Conservation (phyloP, 1,140 invertebrate species). For the Brevipalpus yothersi region DNA sequence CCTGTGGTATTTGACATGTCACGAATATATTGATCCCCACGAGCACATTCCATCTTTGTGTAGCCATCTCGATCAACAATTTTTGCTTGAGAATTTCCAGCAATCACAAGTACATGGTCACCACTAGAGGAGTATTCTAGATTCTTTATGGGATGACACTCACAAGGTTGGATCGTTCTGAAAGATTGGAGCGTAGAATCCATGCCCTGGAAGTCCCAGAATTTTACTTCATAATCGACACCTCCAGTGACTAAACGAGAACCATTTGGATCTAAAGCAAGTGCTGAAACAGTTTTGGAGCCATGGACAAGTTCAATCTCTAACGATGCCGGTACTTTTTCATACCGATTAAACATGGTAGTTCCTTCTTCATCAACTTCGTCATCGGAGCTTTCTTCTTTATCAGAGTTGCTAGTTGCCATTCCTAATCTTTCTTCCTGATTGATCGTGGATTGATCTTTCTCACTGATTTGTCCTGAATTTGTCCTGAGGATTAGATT, state of each 20-base stretch:
- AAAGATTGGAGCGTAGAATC: conserved; percentile 69
- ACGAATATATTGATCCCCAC: conserved; percentile 77
- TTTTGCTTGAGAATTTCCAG: conserved; percentile 65
- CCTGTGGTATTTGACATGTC: conserved; percentile 88
- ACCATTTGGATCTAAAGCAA: conserved; percentile 74
- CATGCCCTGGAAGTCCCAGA: conserved; percentile 98
- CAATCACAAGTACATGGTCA: conserved; percentile 73
- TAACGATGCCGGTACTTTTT: conserved; percentile 46
- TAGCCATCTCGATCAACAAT: conserved; percentile 86
- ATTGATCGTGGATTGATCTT: too few species aligned
- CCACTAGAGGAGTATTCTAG: conserved; percentile 80
- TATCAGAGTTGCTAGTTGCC: background rate
- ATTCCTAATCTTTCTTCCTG: background rate
- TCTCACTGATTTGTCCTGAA: too few species aligned
- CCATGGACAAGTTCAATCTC: conserved; percentile 42
- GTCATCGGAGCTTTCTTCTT: background rate
- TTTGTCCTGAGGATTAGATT: too few species aligned
- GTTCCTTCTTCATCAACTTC: background rate
- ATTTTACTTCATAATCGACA: conserved; percentile 78
- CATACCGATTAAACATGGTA: conserved; percentile 13
- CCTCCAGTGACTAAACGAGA: conserved; percentile 66
- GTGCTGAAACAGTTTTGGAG: conserved; percentile 30
- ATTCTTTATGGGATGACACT: conserved; percentile 74
- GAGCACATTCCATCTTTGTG: conserved; percentile 79
- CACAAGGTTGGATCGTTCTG: conserved; percentile 70